Percentiles rank a stretch among this genome's conserved stretches.
These are phyloP conservation scores for Scaptomyza montana DNA, from an alignment of 1,140 invertebrate genomes.

Conservation along the genomic window DNA sequence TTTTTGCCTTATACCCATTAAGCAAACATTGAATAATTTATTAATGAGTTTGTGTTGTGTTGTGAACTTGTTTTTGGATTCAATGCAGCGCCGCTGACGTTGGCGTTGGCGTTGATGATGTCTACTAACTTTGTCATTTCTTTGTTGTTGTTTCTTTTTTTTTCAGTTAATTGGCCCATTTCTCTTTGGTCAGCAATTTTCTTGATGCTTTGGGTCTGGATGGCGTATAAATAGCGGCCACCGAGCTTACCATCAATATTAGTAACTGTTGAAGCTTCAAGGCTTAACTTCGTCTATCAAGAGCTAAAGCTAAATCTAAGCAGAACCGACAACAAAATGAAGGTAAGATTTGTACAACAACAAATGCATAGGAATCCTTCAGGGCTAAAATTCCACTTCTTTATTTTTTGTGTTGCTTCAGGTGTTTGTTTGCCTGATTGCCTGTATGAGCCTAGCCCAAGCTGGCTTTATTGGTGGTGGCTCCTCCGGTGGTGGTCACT, in stretches of 20 bases:
- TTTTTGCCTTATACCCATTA: conserved; percentile 5
- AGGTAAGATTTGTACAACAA: conserved; percentile 26
- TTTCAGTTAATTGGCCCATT: conserved; percentile 23
- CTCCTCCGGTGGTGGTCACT: conserved; percentile 25
- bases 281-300: conserved; percentile 45
- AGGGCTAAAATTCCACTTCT: not conserved
- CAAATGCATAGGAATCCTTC: not conserved
- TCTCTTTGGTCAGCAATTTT: conserved; percentile 30
- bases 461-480: conserved; percentile 53
- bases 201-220: conserved; percentile 12
- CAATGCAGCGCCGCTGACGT: conserved; percentile 8
- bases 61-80: conserved; percentile 39
- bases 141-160: conserved; percentile 1
- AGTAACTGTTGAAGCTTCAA: conserved; percentile 43
- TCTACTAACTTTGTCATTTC: not conserved
- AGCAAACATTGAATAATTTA: conserved; percentile 11
- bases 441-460: conserved; percentile 52
- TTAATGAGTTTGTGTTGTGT: conserved; percentile 7
- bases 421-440: conserved; percentile 61
- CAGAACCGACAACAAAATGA: conserved; percentile 66
- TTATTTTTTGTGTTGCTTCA: not conserved
- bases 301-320: conserved; percentile 51
- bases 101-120: conserved; percentile 6
- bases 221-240: conserved; percentile 41
- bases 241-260: conserved; percentile 28